Evolutionary conservation across 2,888 invertebrate genomes (phyloP).

Genomic region (Suillia variegata): DNA sequence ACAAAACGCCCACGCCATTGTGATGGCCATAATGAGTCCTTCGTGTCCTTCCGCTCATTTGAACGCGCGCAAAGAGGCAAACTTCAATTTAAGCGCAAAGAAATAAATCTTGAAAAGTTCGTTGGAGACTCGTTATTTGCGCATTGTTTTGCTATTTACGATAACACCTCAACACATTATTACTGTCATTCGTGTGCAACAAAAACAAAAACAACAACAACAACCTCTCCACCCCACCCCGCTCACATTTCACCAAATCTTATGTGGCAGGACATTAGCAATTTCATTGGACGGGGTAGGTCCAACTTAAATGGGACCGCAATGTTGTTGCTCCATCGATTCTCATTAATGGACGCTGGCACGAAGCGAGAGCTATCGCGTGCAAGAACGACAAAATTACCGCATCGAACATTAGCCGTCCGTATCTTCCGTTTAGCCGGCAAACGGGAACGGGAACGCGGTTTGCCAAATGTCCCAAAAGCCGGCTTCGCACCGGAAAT

Average conservation of each 20-base stretch:
- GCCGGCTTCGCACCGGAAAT: background rate
- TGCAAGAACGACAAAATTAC: background rate
- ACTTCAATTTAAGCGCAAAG: conserved; percentile 44
- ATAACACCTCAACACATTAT: conserved; percentile 37
- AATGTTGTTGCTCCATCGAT: background rate
- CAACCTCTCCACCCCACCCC: too few relatives aligned
- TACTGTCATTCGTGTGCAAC: background rate
- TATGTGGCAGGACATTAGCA: background rate
- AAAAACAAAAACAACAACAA: too few relatives aligned
- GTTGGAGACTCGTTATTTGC: conserved; percentile 46
- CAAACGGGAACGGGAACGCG: background rate
- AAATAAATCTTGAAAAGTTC: conserved; percentile 49
- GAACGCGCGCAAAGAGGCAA: conserved; percentile 22
- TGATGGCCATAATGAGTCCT: conserved; percentile 19
- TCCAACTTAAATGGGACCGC: too few relatives aligned
- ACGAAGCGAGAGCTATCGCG: background rate
- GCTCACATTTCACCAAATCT: too few relatives aligned
- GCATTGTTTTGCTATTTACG: conserved; percentile 48
- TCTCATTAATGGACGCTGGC: background rate
- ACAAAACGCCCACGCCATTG: conserved; percentile 30
- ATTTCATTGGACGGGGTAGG: background rate
- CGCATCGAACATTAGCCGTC: too few relatives aligned
- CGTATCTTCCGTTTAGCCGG: too few relatives aligned
- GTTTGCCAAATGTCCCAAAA: background rate
- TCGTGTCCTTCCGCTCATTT: conserved; percentile 18